Conservation (phyloP, 1,140 invertebrate genomes). For the Arctopsyche grandis region DNA sequence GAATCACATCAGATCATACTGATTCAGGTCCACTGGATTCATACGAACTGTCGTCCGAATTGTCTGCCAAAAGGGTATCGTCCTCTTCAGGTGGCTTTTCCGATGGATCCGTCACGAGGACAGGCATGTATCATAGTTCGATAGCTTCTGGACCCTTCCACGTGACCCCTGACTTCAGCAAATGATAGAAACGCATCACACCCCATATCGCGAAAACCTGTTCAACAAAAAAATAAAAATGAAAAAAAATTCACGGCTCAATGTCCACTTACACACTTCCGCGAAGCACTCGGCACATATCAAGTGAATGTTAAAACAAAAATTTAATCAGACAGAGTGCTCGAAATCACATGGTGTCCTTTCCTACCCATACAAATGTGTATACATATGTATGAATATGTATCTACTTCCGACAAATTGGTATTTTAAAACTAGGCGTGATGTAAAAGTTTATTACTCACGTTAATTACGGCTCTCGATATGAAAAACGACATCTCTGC, state of each 20-base stretch:
- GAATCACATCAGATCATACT: conserved; percentile 22
- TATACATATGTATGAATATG: too few relatives aligned
- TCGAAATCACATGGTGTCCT: neutral
- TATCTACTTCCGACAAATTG: neutral
- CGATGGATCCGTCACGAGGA: conserved; percentile 41
- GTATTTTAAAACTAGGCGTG: neutral
- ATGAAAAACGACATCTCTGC: conserved; percentile 78
- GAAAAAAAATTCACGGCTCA: neutral
- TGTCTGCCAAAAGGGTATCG: conserved; percentile 33
- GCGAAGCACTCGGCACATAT: neutral
- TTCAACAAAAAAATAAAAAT: neutral
- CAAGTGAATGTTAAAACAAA: conserved; percentile 19
- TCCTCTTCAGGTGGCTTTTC: conserved; percentile 40
- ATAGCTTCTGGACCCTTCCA: conserved; percentile 76
- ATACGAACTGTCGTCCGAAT: neutral
- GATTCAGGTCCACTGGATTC: conserved; percentile 33
- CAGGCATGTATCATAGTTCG: conserved; percentile 41
- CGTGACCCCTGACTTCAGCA: conserved; percentile 73
- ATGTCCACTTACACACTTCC: neutral
- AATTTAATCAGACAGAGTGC: conserved; percentile 35
- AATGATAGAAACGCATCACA: conserved; percentile 74
- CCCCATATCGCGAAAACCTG: conserved; percentile 75
- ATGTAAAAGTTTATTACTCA: conserved; percentile 66
- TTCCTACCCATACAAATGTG: too few relatives aligned
- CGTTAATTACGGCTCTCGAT: conserved; percentile 73